Evolutionary conservation across 2,888 invertebrate species (phyloP).

Genomic region (Furcula furcula): DNA sequence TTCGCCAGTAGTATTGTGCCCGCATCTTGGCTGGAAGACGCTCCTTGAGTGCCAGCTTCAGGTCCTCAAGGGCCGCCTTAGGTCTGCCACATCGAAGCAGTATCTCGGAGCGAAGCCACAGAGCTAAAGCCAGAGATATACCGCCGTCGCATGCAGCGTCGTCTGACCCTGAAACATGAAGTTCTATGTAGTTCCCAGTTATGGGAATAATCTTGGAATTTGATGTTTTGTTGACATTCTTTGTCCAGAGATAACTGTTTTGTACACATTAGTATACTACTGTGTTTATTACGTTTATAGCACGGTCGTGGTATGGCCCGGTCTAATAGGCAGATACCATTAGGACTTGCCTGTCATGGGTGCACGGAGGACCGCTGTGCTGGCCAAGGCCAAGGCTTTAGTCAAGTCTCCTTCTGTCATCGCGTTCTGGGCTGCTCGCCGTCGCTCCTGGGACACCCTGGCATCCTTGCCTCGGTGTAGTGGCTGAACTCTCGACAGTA

Average conservation of each 20-base stretch:
- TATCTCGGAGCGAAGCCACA: conserved; percentile 85
- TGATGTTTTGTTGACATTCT: no score
- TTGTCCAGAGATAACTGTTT: no score
- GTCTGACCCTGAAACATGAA: conserved; percentile 64
- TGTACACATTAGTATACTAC: conserved; percentile 2
- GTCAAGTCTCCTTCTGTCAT: conserved; percentile 74
- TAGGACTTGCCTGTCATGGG: conserved; percentile 81
- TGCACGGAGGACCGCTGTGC: conserved; percentile 88
- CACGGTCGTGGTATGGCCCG: no score
- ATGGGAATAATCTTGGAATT: no score
- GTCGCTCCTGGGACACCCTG: conserved; percentile 80
- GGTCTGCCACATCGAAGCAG: conserved; percentile 82
- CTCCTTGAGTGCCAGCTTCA: conserved; percentile 84
- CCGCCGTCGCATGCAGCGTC: conserved; percentile 81
- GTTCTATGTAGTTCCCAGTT: no score
- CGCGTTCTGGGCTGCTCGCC: conserved; percentile 83
- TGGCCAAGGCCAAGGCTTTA: conserved; percentile 83
- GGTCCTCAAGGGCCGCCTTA: conserved; percentile 84
- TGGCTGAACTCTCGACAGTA: conserved; percentile 84
- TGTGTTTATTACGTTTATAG: neutral
- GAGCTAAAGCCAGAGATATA: conserved; percentile 83
- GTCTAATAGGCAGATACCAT: neutral
- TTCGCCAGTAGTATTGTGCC: conserved; percentile 85
- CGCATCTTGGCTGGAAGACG: conserved; percentile 83
- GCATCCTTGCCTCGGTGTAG: conserved; percentile 86